Percentiles rank a stretch among this genome's conserved stretches.
These are phyloP conservation scores for Morelia viridis DNA, from an alignment of 2,797 vertebrate genomes.

Conservation along the genomic window DNA sequence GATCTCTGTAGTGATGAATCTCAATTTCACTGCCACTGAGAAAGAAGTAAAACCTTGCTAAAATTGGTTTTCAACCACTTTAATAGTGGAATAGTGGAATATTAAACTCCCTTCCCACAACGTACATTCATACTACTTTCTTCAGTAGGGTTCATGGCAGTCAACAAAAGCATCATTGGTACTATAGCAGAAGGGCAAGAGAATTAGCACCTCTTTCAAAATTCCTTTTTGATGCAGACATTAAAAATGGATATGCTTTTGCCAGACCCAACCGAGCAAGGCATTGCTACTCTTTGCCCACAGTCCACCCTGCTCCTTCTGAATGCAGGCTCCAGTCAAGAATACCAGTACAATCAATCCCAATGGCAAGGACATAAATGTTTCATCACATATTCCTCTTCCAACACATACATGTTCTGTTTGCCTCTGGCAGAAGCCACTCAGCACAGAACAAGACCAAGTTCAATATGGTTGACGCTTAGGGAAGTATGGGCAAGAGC, in stretches of 20 bases:
- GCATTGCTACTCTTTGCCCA: not conserved
- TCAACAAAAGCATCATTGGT: not conserved
- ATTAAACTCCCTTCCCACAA: not conserved
- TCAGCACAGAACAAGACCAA: not conserved
- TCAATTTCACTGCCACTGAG: not conserved
- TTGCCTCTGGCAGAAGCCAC: rapidly evolving
- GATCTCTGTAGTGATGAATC: not conserved
- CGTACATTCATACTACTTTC: not conserved
- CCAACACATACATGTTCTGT: not conserved
- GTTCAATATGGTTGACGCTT: not conserved
- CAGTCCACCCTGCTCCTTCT: not conserved
- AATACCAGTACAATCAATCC: not conserved
- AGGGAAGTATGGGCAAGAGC: no score
- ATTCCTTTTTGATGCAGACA: not conserved
- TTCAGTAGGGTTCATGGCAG: no score
- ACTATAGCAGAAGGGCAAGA: not conserved
- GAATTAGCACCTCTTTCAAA: not conserved
- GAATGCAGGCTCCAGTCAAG: not conserved
- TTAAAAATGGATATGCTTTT: not conserved
- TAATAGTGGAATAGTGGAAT: not conserved
- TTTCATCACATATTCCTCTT: not conserved
- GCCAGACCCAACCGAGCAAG: not conserved
- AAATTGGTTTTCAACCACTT: no score
- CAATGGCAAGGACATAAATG: not conserved
- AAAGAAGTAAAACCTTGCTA: not conserved